phyloP scores from a whole-genome alignment of 2,113 vertebrate species.

The Ophthalmolycus amberensis region DNA sequence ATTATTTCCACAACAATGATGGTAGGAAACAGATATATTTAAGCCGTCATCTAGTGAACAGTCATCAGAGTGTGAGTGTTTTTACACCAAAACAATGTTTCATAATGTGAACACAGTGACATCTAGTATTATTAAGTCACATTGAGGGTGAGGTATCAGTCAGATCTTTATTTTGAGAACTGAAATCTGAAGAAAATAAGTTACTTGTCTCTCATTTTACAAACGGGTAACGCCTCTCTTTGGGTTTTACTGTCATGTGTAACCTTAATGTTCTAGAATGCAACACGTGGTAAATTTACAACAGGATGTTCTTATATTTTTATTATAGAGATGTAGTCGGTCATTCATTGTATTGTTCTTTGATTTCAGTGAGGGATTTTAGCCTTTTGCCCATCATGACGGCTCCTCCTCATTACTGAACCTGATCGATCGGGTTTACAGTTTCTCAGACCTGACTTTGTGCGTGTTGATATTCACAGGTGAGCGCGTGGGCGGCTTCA shows the following conservation, averaged over 20 bases:
- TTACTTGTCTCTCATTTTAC: neutral
- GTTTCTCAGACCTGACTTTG: neutral
- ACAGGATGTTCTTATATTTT: neutral
- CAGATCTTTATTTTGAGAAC: neutral
- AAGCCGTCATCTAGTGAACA: neutral
- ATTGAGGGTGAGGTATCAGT: neutral
- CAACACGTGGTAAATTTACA: neutral
- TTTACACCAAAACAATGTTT: neutral
- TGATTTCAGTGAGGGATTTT: neutral
- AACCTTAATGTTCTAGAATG: neutral
- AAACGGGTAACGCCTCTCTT: neutral
- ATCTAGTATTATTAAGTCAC: neutral
- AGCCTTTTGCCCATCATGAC: neutral
- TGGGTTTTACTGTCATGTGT: neutral
- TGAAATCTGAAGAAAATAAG: neutral
- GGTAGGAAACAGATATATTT: too few species aligned
- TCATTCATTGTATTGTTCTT: neutral
- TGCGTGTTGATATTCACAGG: constrained; percentile 79
- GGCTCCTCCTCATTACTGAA: neutral
- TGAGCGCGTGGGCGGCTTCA: constrained; percentile 96
- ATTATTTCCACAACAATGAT: too few species aligned
- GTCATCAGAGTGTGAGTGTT: neutral
- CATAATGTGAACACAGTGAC: neutral
- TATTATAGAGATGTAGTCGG: neutral
- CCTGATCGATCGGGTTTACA: neutral